These are phyloP conservation scores for Nothoprocta pentlandii DNA, from an alignment of 2,113 vertebrate genomes.

Conservation along the genomic window DNA sequence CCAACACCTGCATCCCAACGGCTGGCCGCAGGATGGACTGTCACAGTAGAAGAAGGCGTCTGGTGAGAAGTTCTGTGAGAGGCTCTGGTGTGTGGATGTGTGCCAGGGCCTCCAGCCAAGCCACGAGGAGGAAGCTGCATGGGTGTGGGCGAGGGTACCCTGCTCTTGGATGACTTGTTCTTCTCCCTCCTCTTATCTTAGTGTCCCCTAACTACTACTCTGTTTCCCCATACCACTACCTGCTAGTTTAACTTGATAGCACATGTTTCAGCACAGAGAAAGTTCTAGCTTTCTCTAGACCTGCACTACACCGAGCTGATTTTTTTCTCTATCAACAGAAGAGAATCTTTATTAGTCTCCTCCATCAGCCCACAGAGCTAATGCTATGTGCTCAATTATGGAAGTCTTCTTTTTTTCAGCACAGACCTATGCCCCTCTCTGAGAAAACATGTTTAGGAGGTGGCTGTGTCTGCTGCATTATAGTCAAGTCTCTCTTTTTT, in stretches of 20 bases:
- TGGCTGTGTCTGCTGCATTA: neutral
- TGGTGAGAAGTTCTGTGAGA: constrained; percentile 17
- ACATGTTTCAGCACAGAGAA: neutral
- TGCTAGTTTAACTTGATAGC: constrained; percentile 40
- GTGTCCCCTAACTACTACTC: constrained; percentile 35
- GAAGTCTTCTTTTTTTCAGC: neutral
- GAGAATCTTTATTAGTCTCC: neutral
- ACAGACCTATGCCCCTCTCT: neutral
- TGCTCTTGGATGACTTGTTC: constrained; percentile 35
- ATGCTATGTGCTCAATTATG: neutral
- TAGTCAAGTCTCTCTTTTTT: neutral
- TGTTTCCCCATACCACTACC: neutral
- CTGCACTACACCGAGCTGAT: constrained; percentile 2
- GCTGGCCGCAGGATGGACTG: neutral
- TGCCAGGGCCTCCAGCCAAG: constrained; percentile 1
- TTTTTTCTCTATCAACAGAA: constrained; percentile 18
- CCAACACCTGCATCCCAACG: neutral
- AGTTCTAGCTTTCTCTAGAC: neutral
- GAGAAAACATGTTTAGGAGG: neutral
- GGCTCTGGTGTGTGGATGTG: constrained; percentile 39
- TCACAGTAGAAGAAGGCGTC: neutral
- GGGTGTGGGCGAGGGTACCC: neutral
- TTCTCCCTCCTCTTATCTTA: constrained; percentile 33
- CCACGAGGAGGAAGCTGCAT: neutral
- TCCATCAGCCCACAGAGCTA: neutral